Conservation (phyloP, 2,888 invertebrate genomes). For the Watsonalla cultraria region DNA sequence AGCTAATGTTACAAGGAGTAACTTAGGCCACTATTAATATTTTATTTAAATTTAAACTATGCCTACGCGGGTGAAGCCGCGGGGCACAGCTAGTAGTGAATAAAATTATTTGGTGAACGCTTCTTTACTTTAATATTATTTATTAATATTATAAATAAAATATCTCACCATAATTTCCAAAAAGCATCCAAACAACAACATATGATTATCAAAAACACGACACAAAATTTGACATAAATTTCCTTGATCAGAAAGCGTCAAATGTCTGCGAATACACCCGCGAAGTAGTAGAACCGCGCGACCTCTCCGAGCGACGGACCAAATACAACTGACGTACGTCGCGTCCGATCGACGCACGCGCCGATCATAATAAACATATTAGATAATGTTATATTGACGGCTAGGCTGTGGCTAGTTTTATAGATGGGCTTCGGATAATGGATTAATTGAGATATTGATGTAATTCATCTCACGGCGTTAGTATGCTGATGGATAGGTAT, state of each 20-base stretch:
- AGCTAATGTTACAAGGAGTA: no score
- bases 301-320: background rate
- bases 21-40: no score
- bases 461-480: no score
- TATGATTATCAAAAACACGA: slow-evolving; percentile 22
- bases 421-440: no score
- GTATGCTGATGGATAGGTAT: no score
- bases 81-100: no score
- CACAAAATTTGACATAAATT: slow-evolving; percentile 53
- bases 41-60: no score
- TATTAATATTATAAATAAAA: slow-evolving; percentile 13
- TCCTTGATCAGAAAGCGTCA: slow-evolving; percentile 57
- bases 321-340: background rate
- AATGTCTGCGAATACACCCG: slow-evolving; percentile 24
- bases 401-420: no score
- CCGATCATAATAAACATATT: background rate
- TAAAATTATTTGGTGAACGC: no score
- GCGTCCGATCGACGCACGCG: background rate
- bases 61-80: no score
- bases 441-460: no score
- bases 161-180: slow-evolving; percentile 24
- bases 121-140: no score
- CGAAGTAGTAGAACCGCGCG: background rate
- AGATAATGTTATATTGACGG: background rate
- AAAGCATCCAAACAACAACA: slow-evolving; percentile 26